Evolutionary conservation across 1,140 invertebrate genomes (phyloP), one percentile per base, ranked within the genome.

Genomic region (Campoletis sonorensis): DNA sequence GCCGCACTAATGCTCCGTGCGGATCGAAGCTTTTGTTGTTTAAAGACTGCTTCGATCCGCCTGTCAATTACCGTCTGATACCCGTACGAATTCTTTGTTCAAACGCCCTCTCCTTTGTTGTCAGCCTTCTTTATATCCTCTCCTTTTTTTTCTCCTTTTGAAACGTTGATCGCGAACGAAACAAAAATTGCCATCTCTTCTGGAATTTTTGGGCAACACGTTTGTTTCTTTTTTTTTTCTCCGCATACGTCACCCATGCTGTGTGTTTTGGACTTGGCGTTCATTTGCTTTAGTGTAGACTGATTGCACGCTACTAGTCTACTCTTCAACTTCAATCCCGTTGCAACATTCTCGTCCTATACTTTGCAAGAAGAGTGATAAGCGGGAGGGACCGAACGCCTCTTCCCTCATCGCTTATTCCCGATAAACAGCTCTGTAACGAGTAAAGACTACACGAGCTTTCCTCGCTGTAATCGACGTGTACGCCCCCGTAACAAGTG

Each of bases 291-390:
- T 13, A 45, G 70, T 79, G 83, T 82, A 13, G 33, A 49, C 40
- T 81, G 81, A 85, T 81, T 82, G 77, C 84, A 68, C 68, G 77
- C 51, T 79, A 64, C 26, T 23, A 11, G 61, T 72, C 37, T 49
- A 49, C 33, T 40, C 68, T 7, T 21, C 37, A 26, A 23, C 61
- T 64, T 64, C 61, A 54, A 54, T 54, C 67, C 30, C 30, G 26
- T 30, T 18, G 27, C 21, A n/a, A n/a, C 16, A n/a, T 30, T 33
- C 67, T 68, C 40, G 30, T 27, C 7, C 16, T 72, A n/a, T 40
- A 4, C 5, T 37, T 37, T 33, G 30, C 21, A 7, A 26, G 21
- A 27, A 26, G 23, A 64, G 23, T 64, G 23, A 64, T 40, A 49
- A 23, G n/a, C 21, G 18, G 70, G 40, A 72, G 23, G 21, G 1